Base-by-base conservation (phyloP, 2,888 invertebrate species). In the Mactromeris polynyma region DNA sequence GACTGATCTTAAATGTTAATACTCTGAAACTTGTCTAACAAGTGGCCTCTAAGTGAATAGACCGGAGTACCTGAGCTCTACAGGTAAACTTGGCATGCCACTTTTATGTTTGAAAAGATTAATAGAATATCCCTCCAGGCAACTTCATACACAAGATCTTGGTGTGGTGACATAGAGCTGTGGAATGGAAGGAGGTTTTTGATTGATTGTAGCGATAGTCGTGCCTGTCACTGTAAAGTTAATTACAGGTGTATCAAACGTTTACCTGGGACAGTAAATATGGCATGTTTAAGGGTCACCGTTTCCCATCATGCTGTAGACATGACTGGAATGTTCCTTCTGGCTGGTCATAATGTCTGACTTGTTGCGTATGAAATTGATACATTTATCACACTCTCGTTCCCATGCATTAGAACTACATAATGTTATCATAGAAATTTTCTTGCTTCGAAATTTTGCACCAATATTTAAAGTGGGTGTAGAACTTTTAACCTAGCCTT, bases 161-260 rank as follows among this genome's bases (percentile, higher is more conserved):
- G 58, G 86, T 78, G 31, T 81, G 73, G 88, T 88, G 90, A 88
- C 86, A 81, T 84, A 42, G 83, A 81, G 79, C 79, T 86, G 73
- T 86, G 88, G 90, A 83, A 85, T 88, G 85, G 90, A 86, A 83
- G 51, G 69, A 40, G 81, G 51, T 85, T 85, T 86, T 77, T 91
- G 91, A 91, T 91, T 89, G 91, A 91, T 91, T 81, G 89, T 81
- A 79, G 77, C 46, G 87, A 89, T 89, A 85, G 89, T 58, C 36
- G 81, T 40, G 82, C 58, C 82, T 91, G 91, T 91, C 91, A 91
- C 85, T 40, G 42, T 73, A 64, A 83, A 64, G 83, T 80, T 83
- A 82, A 83, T 82, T 85, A 90, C 86, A 88, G 88, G 90, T 90
- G 90, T 90, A 88, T 82, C 86, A 82, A 86, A 86, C 36, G 81